Conservation (phyloP, 2,888 invertebrate genomes). For the Mamestra brassicae region DNA sequence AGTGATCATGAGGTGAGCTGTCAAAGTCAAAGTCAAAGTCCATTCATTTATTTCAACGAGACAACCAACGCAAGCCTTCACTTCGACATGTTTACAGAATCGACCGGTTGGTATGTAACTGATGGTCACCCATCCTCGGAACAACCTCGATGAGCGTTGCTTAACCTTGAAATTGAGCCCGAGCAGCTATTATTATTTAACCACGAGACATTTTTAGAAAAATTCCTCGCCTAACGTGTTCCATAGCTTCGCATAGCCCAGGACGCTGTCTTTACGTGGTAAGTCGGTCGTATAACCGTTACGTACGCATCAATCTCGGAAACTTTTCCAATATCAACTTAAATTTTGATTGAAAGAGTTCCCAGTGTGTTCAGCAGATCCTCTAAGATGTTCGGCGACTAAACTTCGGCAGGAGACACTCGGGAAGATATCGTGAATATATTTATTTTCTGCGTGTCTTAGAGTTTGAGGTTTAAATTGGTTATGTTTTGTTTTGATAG, state of each 20-base stretch:
- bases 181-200: too few species aligned
- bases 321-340: constrained; percentile 83
- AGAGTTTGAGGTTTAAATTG: background rate
- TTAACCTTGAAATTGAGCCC: too few species aligned
- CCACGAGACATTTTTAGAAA: too few species aligned
- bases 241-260: background rate
- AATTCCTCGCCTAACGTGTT: too few species aligned
- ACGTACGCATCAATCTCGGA: constrained; percentile 74
- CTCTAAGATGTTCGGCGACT: constrained; percentile 43
- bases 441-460: constrained; percentile 28
- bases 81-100: too few species aligned
- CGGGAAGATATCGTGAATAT: constrained; percentile 31
- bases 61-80: too few species aligned
- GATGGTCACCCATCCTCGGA: too few species aligned
- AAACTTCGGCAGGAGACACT: constrained; percentile 49
- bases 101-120: too few species aligned
- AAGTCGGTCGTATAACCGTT: constrained; percentile 65
- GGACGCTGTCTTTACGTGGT: background rate
- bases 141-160: too few species aligned
- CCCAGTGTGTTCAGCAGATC: constrained; percentile 60
- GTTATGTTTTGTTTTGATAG: constrained; percentile 12
- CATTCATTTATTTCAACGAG: too few species aligned
- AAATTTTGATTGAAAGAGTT: constrained; percentile 81
- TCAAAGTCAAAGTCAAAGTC: too few species aligned
- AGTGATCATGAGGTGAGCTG: too few species aligned